Conservation (phyloP, 1,140 invertebrate species). For the Danaus melanippus region DNA sequence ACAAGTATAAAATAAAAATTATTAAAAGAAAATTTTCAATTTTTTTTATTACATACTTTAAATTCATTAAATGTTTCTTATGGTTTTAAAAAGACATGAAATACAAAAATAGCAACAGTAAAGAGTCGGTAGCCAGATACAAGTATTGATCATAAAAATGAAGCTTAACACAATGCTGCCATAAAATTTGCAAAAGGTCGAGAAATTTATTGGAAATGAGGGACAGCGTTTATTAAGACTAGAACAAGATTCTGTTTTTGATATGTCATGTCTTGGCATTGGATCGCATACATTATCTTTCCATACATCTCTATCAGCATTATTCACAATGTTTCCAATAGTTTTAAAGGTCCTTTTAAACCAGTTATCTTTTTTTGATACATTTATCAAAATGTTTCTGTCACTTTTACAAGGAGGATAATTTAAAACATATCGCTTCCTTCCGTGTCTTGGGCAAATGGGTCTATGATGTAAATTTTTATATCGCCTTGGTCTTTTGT, state of each 20-base stretch:
- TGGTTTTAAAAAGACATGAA: background rate
- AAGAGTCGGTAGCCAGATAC: constrained; percentile 29
- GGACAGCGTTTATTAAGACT: constrained; percentile 21
- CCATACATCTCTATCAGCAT: constrained; percentile 17
- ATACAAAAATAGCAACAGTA: constrained; percentile 21
- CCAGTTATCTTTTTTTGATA: background rate
- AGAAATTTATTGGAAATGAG: constrained; percentile 23
- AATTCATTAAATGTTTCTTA: no score
- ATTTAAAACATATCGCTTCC: no score
- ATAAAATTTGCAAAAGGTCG: constrained; percentile 14
- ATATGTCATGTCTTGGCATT: constrained; percentile 15
- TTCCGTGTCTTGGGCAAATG: no score
- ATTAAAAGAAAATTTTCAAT: no score
- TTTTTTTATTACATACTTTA: no score
- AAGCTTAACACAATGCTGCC: constrained; percentile 10
- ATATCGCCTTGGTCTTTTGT: no score
- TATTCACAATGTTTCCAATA: background rate
- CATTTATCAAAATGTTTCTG: no score
- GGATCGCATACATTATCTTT: constrained; percentile 11
- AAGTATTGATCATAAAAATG: constrained; percentile 15
- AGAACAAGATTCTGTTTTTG: constrained; percentile 20
- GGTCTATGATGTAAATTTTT: no score
- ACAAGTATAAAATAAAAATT: no score
- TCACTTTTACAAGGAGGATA: no score
- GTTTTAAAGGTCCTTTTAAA: background rate